Evolutionary conservation across 2,888 invertebrate genomes (phyloP).

Genomic region (Mystacides longicornis): DNA sequence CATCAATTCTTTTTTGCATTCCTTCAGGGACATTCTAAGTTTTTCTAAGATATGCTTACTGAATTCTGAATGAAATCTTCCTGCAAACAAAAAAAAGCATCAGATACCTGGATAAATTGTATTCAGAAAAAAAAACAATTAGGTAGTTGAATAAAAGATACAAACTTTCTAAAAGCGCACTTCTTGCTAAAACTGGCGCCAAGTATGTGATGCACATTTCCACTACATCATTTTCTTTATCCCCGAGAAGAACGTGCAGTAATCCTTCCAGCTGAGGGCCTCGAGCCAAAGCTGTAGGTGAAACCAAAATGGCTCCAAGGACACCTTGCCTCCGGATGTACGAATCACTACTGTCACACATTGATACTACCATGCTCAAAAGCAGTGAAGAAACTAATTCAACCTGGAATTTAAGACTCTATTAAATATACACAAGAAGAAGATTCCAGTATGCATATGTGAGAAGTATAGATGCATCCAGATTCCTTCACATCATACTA

Average conservation of each 20-base stretch:
- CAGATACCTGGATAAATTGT: too few relatives aligned
- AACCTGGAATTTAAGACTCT: constrained; percentile 34
- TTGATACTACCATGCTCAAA: constrained; percentile 41
- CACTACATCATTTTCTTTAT: constrained; percentile 39
- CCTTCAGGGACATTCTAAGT: constrained; percentile 31
- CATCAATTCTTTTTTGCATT: constrained; percentile 39
- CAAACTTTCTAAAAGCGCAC: constrained; percentile 39
- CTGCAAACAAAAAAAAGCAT: too few relatives aligned
- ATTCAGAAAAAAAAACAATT: too few relatives aligned
- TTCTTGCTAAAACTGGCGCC: constrained; percentile 42
- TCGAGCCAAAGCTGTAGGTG: constrained; percentile 36
- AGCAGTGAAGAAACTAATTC: constrained; percentile 44
- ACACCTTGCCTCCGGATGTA: constrained; percentile 40
- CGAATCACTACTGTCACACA: constrained; percentile 44
- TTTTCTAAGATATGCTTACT: constrained; percentile 36
- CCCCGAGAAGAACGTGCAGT: constrained; percentile 41
- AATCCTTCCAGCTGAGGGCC: constrained; percentile 42
- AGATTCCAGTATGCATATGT: background rate
- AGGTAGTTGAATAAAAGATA: background rate
- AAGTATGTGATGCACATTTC: constrained; percentile 40
- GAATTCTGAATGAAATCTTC: constrained; percentile 40
- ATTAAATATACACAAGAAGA: constrained; percentile 2
- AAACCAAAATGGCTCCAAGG: constrained; percentile 28
- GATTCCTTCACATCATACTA: too few relatives aligned
- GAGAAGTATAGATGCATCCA: background rate